Conservation (phyloP, 2,888 invertebrate genomes). For the Phania funesta region DNA sequence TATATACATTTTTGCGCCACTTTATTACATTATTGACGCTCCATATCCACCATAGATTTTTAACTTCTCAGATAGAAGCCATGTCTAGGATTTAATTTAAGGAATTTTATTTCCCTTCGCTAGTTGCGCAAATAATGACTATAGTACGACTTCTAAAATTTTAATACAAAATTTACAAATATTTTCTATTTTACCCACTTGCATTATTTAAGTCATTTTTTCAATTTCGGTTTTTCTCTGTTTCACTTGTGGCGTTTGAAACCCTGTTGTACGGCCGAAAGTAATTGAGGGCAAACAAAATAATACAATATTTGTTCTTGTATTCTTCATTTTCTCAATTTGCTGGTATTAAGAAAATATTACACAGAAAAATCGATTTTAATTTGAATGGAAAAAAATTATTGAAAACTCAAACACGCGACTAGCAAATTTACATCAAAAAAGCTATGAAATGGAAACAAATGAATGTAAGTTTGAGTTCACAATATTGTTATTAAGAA, state of each 20-base stretch:
- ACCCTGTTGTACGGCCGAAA: constrained; percentile 1
- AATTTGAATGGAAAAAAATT: constrained; percentile 54
- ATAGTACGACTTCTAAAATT: no score
- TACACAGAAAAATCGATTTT: constrained; percentile 59
- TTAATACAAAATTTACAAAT: neutral
- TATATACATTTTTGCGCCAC: no score
- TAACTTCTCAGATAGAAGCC: no score
- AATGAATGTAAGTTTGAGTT: constrained; percentile 6
- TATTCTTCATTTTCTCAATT: constrained; percentile 7
- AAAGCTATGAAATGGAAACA: neutral
- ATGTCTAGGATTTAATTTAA: no score
- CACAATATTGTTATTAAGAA: constrained; percentile 16
- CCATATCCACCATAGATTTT: no score
- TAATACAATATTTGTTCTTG: constrained; percentile 32
- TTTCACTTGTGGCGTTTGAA: constrained; percentile 12
- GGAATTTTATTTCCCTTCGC: no score
- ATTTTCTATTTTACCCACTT: neutral
- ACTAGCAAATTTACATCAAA: constrained; percentile 15
- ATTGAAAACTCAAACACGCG: constrained; percentile 40
- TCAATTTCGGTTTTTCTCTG: neutral
- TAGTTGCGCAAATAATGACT: no score
- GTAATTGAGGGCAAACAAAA: constrained; percentile 50
- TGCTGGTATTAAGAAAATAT: constrained; percentile 20
- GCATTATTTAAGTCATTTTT: neutral
- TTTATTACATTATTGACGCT: no score